These are phyloP conservation scores for Lepilemur septentrionalis DNA, from an alignment of 2,797 vertebrate species.

Conservation along the genomic window DNA sequence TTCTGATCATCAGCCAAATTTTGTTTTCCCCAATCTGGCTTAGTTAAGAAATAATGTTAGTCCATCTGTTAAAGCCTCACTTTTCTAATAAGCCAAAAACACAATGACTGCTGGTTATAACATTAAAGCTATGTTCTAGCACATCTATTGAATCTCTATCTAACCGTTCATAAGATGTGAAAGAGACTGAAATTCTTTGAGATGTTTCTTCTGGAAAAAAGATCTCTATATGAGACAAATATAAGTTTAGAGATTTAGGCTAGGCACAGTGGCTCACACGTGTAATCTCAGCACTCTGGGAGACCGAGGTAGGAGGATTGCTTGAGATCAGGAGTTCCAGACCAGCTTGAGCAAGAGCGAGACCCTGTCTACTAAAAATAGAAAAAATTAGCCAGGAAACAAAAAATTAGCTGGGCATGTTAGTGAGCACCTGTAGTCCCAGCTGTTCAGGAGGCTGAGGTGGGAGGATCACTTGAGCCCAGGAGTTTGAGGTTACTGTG, in stretches of 20 bases:
- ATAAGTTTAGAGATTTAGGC: neutral
- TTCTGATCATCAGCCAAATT: slow-evolving; percentile 67
- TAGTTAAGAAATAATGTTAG: neutral
- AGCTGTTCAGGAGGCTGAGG: too few relatives aligned
- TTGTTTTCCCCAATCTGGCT: slow-evolving; percentile 61
- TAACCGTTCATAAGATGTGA: neutral
- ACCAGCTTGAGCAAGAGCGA: too few relatives aligned
- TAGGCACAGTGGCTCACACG: too few relatives aligned
- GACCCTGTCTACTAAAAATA: too few relatives aligned
- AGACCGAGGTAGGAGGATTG: too few relatives aligned
- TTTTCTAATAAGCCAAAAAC: slow-evolving; percentile 23
- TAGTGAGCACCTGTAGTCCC: too few relatives aligned
- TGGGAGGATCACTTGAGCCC: too few relatives aligned
- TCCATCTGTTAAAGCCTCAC: slow-evolving; percentile 57
- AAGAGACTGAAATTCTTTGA: neutral
- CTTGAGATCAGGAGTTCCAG: too few relatives aligned
- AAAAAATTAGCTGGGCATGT: too few relatives aligned
- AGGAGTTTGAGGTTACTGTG: too few relatives aligned
- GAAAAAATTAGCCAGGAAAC: too few relatives aligned
- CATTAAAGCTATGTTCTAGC: neutral
- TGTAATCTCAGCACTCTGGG: too few relatives aligned
- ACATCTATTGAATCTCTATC: neutral
- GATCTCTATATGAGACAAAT: neutral
- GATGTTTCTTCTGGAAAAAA: neutral
- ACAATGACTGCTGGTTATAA: neutral